phyloP scores from a whole-genome alignment of 2,113 vertebrate species.

The Cercopithecus mona region DNA sequence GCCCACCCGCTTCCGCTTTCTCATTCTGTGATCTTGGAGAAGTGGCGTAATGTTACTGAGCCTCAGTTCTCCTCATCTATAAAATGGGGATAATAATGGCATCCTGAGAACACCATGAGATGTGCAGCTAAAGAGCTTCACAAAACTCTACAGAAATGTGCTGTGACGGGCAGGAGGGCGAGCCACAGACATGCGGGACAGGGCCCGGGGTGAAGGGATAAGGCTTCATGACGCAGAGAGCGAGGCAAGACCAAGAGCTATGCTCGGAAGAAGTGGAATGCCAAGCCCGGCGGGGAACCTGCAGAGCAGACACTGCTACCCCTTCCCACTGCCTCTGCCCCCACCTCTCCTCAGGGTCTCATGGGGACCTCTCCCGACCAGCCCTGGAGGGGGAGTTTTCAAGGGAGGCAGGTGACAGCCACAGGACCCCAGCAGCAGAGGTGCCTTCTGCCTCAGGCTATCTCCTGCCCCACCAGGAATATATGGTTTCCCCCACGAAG shows the following conservation, averaged over 20 bases:
- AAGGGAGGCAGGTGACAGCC: neutral
- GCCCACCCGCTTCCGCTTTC: neutral
- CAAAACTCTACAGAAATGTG: neutral
- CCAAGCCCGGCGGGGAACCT: neutral
- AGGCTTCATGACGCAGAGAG: neutral
- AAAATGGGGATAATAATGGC: neutral
- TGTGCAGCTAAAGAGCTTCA: neutral
- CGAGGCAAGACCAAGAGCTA: neutral
- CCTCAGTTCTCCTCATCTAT: neutral
- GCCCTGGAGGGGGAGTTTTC: neutral
- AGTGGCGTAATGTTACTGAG: neutral
- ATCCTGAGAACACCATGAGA: neutral
- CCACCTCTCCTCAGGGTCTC: neutral
- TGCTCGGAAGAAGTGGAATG: neutral
- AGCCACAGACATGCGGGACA: neutral
- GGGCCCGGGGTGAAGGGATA: neutral
- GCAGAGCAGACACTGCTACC: neutral
- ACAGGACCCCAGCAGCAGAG: neutral
- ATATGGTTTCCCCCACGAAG: neutral
- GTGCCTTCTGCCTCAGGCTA: neutral
- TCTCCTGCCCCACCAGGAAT: neutral
- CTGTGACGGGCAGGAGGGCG: accelerated
- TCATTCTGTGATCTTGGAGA: neutral
- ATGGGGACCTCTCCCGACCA: neutral
- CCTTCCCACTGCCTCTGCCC: too few relatives aligned